phyloP scores from a whole-genome alignment of 2,888 invertebrate species.

The Thumatha senex region DNA sequence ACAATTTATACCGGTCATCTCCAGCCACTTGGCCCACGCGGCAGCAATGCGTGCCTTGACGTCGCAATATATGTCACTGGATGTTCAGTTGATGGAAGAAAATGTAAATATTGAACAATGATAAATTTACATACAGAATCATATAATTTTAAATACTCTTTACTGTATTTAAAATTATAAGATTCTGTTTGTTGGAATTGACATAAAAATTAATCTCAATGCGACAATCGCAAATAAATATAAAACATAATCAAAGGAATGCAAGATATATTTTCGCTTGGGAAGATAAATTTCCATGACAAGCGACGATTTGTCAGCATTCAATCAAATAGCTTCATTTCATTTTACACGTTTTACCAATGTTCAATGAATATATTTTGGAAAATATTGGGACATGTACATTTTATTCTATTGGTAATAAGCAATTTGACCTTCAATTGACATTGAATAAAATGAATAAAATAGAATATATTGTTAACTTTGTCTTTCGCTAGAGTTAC shows the following conservation, averaged over 20 bases:
- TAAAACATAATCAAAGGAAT: conserved; percentile 12
- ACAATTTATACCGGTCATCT: no score
- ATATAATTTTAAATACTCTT: no score
- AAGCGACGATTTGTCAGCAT: conserved; percentile 31
- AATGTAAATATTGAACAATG: no score
- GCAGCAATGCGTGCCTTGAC: no score
- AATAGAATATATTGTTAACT: no score
- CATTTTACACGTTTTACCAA: conserved; percentile 16
- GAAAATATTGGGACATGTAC: conserved; percentile 8
- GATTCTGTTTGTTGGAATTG: no score
- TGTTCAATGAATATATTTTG: conserved; percentile 14
- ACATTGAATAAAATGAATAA: background rate
- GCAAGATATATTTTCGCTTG: conserved; percentile 11
- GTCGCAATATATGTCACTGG: no score
- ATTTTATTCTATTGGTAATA: background rate
- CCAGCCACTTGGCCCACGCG: no score
- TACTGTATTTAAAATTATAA: no score
- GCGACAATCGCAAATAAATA: conserved; percentile 17
- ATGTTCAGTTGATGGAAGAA: no score
- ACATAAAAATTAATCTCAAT: background rate
- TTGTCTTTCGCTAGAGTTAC: no score
- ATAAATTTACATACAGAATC: no score
- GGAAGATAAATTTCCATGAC: conserved; percentile 30
- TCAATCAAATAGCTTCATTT: conserved; percentile 22
- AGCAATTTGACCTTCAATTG: background rate